These are phyloP conservation scores for Pseudachorutes palmiensis DNA, from an alignment of 1,140 invertebrate genomes.

Conservation along the genomic window DNA sequence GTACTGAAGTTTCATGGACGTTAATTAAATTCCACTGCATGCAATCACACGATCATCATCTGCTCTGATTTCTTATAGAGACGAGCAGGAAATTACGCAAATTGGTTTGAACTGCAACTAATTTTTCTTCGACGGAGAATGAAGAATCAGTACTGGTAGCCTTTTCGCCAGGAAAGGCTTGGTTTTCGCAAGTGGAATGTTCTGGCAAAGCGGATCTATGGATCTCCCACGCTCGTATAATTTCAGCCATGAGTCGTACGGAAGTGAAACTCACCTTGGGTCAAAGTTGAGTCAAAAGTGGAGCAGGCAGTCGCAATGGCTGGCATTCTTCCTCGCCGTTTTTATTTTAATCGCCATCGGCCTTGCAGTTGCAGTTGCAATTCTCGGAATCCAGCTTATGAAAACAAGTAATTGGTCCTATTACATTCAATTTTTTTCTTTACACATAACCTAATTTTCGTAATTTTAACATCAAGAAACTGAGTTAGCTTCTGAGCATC, in stretches of 20 bases:
- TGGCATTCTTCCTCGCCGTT: not conserved
- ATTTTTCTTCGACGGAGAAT: not conserved
- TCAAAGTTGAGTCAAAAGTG: not conserved
- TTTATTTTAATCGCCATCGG: not conserved
- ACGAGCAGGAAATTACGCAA: not conserved
- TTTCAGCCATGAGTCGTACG: not conserved
- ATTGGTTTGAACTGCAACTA: not conserved
- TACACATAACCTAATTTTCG: not conserved
- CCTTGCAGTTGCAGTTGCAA: not conserved
- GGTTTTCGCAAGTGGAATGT: not conserved
- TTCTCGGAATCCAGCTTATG: not conserved
- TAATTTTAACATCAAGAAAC: not conserved
- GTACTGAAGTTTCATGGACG: not conserved
- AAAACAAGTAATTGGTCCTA: not conserved
- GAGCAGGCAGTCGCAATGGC: not conserved
- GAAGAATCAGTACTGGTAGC: not conserved
- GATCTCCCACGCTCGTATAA: slow-evolving; percentile 3
- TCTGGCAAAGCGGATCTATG: slow-evolving; percentile 3
- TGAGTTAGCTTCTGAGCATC: not conserved
- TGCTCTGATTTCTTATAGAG: not conserved
- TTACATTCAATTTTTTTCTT: not conserved
- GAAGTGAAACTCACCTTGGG: not conserved
- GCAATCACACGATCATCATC: not conserved
- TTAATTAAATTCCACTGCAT: not conserved
- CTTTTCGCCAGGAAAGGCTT: not conserved